Conservation (phyloP, 2,797 vertebrate genomes). For the Hoplostethus atlanticus region DNA sequence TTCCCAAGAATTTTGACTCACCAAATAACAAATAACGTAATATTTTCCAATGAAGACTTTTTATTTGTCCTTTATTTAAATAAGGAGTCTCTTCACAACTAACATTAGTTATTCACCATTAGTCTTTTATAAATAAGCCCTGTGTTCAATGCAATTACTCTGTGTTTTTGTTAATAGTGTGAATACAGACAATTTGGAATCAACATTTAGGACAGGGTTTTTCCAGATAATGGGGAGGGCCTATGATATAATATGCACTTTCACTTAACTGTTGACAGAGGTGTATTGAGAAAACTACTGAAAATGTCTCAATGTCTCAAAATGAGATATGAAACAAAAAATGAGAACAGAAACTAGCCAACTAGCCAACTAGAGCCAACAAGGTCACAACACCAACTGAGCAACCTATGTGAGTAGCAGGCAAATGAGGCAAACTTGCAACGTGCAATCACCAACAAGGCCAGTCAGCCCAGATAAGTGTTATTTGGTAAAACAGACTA, state of each 20-base stretch:
- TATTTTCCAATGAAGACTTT: slow-evolving; percentile 26
- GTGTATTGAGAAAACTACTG: neutral
- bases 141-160: neutral
- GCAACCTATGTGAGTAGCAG: neutral
- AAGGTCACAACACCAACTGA: slow-evolving; percentile 1
- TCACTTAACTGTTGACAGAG: neutral
- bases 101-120: slow-evolving; percentile 4
- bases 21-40: too few relatives aligned
- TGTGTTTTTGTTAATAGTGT: slow-evolving; percentile 10
- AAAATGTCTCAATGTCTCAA: neutral
- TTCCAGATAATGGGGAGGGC: neutral
- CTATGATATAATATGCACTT: slow-evolving; percentile 7
- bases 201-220: slow-evolving; percentile 15
- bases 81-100: slow-evolving; percentile 24
- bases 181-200: slow-evolving; percentile 30
- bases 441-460: too few relatives aligned
- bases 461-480: too few relatives aligned
- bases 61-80: slow-evolving; percentile 45
- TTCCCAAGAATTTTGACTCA: too few relatives aligned
- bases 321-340: neutral
- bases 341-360: slow-evolving; percentile 4
- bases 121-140: slow-evolving; percentile 41
- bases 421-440: neutral
- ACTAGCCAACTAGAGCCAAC: too few relatives aligned
- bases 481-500: too few relatives aligned